Evolutionary conservation across 1,140 invertebrate species (phyloP).

Genomic region (Drosophila chauvacae): DNA sequence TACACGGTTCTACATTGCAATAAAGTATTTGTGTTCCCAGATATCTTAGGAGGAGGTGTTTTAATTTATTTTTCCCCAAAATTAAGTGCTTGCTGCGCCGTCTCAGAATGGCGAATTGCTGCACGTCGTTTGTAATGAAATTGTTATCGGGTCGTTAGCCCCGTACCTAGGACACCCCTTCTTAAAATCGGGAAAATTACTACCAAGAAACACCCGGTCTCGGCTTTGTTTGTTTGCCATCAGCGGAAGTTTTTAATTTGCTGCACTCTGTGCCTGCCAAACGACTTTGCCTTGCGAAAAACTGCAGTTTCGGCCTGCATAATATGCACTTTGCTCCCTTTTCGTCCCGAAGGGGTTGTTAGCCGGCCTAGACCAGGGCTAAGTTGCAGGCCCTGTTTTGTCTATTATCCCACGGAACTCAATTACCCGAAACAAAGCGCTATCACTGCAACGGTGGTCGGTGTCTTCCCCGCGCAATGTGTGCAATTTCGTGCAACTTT

Average conservation of each 20-base stretch:
- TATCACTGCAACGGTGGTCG: slow-evolving; percentile 37
- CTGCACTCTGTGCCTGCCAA: slow-evolving; percentile 18
- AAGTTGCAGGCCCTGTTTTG: slow-evolving; percentile 43
- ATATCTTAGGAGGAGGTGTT: too few species aligned
- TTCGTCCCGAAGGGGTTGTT: slow-evolving; percentile 34
- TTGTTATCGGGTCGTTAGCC: slow-evolving; percentile 63
- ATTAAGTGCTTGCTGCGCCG: background rate
- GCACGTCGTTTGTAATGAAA: slow-evolving; percentile 27
- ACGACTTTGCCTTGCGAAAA: slow-evolving; percentile 30
- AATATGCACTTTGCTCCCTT: slow-evolving; percentile 69
- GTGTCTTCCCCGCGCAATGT: slow-evolving; percentile 50
- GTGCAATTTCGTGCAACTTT: slow-evolving; percentile 77
- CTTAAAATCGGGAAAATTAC: slow-evolving; percentile 61
- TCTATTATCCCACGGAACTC: slow-evolving; percentile 52
- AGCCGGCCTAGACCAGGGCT: slow-evolving; percentile 18
- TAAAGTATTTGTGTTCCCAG: background rate
- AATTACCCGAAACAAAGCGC: slow-evolving; percentile 70
- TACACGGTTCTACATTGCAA: too few species aligned
- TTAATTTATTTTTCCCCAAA: background rate
- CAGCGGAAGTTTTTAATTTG: slow-evolving; percentile 80
- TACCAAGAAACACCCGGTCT: slow-evolving; percentile 57
- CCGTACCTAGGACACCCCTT: slow-evolving; percentile 4
- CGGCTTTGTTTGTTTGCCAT: slow-evolving; percentile 72
- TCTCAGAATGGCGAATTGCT: background rate
- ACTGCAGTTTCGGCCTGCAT: slow-evolving; percentile 77